Evolutionary conservation across 2,797 vertebrate species (phyloP).

Genomic region (Gambusia yucatana): DNA sequence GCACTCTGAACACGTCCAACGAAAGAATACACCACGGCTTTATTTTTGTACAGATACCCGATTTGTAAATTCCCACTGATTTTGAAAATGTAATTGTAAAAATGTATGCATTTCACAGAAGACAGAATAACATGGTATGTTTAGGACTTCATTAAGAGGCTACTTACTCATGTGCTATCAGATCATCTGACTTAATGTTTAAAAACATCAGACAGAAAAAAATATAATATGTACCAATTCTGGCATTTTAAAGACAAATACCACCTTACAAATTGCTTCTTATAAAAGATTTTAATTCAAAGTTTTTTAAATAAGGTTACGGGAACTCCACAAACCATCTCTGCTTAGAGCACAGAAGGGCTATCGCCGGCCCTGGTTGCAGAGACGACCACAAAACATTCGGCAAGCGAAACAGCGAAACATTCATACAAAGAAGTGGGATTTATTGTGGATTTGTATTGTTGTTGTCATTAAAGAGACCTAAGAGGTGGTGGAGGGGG

Average conservation of each 20-base stretch:
- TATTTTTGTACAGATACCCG: not conserved
- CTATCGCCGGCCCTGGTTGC: not conserved
- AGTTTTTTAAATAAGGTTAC: too few species aligned
- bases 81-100: not conserved
- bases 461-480: constrained; percentile 12
- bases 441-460: constrained; percentile 1
- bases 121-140: not conserved
- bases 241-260: too few species aligned
- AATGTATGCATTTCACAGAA: not conserved
- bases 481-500: not conserved
- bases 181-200: too few species aligned
- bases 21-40: not conserved
- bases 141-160: too few species aligned
- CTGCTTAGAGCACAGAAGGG: too few species aligned
- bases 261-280: too few species aligned
- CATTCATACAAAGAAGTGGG: not conserved
- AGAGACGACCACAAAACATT: not conserved
- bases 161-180: too few species aligned
- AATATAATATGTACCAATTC: too few species aligned
- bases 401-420: not conserved
- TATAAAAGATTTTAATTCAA: too few species aligned
- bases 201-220: too few species aligned
- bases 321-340: too few species aligned
- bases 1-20: not conserved
- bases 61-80: not conserved